Evolutionary conservation across 2,888 invertebrate genomes (phyloP).

Genomic region (Pollenia angustigena): DNA sequence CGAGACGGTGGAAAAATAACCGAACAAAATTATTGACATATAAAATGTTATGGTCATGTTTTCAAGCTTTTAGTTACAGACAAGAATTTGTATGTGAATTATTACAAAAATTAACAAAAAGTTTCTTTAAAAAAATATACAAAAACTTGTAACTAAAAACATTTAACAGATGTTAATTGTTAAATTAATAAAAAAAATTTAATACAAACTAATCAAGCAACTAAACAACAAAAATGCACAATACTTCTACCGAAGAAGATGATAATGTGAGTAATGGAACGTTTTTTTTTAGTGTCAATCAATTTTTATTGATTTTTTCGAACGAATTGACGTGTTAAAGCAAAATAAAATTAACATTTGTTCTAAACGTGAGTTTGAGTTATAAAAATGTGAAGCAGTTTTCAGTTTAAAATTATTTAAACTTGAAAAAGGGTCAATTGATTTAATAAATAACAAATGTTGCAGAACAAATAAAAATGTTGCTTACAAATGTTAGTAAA

Average conservation of each 20-base stretch:
- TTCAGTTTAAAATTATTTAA: neutral
- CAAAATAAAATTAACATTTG: neutral
- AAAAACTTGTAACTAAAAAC: neutral
- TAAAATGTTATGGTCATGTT: conserved; percentile 67
- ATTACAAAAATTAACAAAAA: conserved; percentile 15
- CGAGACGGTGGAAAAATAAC: neutral
- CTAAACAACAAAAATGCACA: conserved; percentile 39
- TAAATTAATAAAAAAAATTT: neutral
- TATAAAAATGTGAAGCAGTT: neutral
- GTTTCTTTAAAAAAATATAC: neutral
- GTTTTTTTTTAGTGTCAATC: neutral
- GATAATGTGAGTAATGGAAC: conserved; percentile 59
- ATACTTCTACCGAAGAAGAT: conserved; percentile 42
- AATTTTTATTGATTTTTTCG: conserved; percentile 55
- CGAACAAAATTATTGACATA: conserved; percentile 58
- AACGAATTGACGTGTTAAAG: conserved; percentile 7
- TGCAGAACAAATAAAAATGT: neutral
- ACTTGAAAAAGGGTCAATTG: neutral
- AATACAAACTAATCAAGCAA: neutral
- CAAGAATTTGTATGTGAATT: conserved; percentile 65
- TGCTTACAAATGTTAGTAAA: neutral
- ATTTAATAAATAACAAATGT: neutral
- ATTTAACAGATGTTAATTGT: neutral
- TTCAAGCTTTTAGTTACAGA: conserved; percentile 57
- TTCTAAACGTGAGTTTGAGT: neutral